Base-by-base conservation (phyloP, 1,140 invertebrate species). In the Trichonephila clavata region DNA sequence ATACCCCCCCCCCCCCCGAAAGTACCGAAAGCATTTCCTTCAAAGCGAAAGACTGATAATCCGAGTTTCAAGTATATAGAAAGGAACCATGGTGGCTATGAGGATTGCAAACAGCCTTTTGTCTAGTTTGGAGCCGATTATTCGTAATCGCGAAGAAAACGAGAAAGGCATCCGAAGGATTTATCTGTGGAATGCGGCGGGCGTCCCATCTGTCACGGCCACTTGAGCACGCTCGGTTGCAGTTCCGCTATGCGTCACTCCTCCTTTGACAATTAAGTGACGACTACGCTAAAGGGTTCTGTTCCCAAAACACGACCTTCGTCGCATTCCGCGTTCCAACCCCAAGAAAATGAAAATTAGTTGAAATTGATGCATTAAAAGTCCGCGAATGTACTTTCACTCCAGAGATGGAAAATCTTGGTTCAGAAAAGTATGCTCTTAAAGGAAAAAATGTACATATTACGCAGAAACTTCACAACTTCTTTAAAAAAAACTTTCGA, bases 241-340 rank as follows among this genome's bases (percentile, higher is more conserved):
- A 39, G n/a, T 60, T 90, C 89, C 89, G 89, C 89, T 90, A 90
- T 90, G 89, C 89, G 43, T 68, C 65, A 84, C 83, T 84, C 81
- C 5, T 39, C 21, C 50, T 57, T 24, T n/a, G 10, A 84, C 81
- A 84, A 84, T 84, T 60, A 84, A 84, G 27, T 84, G 83, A 84
- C 43, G 68, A 32, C 68, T 32, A 39, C 4, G 27, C 32, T 77
- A 77, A 77, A 77, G 27, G 18, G 71, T 27, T 39, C 24, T 71
- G 68, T 14, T 71, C 24, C 71, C 6, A 24, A 77, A 32, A 39
- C 32, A 27, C 71, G 71, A 77, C 27, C 71, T 68, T 68, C 65
- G n/a, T 24, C n/a, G 65, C 6, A 68, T 13, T n/a, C 65, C n/a
- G n/a, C 60, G 14, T 14, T 68, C 24, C 24, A 24, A 24, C 13